Conservation (phyloP, 1,140 invertebrate genomes). For the Odontomachus brunneus region DNA sequence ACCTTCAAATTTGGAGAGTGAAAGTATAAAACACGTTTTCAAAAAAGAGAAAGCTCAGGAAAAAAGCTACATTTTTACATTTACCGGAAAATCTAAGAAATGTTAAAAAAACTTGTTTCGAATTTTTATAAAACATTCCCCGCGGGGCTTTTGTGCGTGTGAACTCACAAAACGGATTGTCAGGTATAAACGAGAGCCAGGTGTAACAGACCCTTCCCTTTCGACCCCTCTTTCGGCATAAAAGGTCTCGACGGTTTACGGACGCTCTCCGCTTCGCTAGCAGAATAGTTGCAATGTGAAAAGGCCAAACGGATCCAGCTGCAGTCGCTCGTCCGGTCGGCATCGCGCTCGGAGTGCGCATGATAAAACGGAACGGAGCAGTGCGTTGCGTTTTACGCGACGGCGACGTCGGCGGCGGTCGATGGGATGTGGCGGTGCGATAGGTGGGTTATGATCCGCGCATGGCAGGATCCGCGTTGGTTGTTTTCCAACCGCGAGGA, state of each 20-base stretch:
- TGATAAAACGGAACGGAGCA: no score
- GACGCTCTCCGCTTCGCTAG: conserved; percentile 7
- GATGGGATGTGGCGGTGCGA: not conserved
- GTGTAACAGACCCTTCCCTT: not conserved
- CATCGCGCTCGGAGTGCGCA: not conserved
- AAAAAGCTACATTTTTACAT: no score
- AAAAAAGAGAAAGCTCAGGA: no score
- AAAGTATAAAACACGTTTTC: no score
- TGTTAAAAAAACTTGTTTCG: no score
- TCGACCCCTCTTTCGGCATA: not conserved
- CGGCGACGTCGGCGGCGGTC: not conserved
- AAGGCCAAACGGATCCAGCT: conserved; percentile 16
- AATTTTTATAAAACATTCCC: no score
- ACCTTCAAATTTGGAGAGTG: no score
- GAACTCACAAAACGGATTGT: no score
- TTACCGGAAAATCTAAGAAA: no score
- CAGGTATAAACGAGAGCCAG: not conserved
- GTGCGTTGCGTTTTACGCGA: no score
- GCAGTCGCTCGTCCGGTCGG: conserved; percentile 9
- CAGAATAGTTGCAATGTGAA: conserved; percentile 20
- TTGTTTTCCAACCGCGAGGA: conserved; percentile 56
- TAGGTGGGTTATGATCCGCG: conserved; percentile 33
- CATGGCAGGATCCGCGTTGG: conserved; percentile 55
- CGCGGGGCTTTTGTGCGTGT: no score
- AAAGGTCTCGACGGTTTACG: not conserved